These are phyloP conservation scores for Labeo calbasu DNA, from an alignment of 2,797 vertebrate species.

Conservation along the genomic window DNA sequence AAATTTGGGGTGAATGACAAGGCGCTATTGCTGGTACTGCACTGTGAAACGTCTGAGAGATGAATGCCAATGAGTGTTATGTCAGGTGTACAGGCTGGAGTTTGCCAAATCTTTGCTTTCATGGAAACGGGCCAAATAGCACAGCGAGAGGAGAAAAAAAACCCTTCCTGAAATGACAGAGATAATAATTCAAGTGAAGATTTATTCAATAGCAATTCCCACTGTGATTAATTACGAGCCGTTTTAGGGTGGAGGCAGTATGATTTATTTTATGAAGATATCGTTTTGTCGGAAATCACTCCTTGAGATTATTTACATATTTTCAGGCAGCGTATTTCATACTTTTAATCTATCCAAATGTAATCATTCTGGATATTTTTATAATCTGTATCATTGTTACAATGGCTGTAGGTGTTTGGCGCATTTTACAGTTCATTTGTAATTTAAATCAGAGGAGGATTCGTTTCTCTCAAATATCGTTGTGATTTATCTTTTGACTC, in stretches of 20 bases:
- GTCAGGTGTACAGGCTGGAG: slow-evolving; percentile 80
- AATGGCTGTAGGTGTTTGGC: slow-evolving; percentile 20
- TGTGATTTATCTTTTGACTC: neutral
- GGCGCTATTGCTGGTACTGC: slow-evolving; percentile 69
- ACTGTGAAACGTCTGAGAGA: slow-evolving; percentile 76
- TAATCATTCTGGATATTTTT: slow-evolving; percentile 19
- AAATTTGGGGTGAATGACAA: slow-evolving; percentile 71
- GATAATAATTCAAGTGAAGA: slow-evolving; percentile 62
- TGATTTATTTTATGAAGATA: slow-evolving; percentile 41
- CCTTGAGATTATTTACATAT: slow-evolving; percentile 32
- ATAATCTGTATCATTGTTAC: slow-evolving; percentile 5
- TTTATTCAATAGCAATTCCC: slow-evolving; percentile 57
- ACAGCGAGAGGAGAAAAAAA: slow-evolving; percentile 61
- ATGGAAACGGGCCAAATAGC: slow-evolving; percentile 74
- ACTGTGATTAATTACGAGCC: slow-evolving; percentile 63
- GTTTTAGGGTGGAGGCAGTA: slow-evolving; percentile 26
- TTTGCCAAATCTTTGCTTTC: slow-evolving; percentile 73
- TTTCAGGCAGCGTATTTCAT: slow-evolving; percentile 34
- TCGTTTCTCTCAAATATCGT: neutral
- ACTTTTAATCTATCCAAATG: slow-evolving; percentile 25
- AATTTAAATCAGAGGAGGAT: neutral
- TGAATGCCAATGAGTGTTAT: slow-evolving; percentile 79
- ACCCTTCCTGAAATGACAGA: slow-evolving; percentile 60
- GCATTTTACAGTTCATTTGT: slow-evolving; percentile 6
- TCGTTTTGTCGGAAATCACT: slow-evolving; percentile 49